These are phyloP conservation scores for Hyles euphorbiae DNA, from an alignment of 1,140 invertebrate species.

Conservation along the genomic window DNA sequence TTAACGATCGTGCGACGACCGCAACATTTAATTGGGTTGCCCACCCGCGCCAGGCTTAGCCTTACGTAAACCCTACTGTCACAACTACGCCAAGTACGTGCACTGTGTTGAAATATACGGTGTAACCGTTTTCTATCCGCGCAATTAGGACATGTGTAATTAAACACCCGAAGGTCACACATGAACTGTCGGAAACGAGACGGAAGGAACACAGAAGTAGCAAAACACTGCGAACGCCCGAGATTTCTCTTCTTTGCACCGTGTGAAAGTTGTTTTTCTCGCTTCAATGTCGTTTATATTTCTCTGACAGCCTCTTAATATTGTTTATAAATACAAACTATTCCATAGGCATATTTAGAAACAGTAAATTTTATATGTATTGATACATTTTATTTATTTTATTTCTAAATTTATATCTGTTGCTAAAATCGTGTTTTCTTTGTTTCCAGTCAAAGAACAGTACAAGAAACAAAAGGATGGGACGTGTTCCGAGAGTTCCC, in stretches of 20 bases:
- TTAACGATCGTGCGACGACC: too few relatives aligned
- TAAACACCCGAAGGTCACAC: conserved; percentile 29
- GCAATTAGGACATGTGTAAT: conserved; percentile 8
- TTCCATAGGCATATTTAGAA: conserved; percentile 18
- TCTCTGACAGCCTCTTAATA: too few relatives aligned
- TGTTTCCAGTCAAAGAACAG: conserved; percentile 84
- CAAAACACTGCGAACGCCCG: conserved; percentile 8
- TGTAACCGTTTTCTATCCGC: conserved; percentile 31
- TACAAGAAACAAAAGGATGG: conserved; percentile 95
- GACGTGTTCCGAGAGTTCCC: conserved; percentile 95
- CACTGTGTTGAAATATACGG: conserved; percentile 42
- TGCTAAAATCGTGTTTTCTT: too few relatives aligned
- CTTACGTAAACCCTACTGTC: conserved; percentile 65
- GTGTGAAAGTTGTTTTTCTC: conserved; percentile 65
- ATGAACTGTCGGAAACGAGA: conserved; percentile 18
- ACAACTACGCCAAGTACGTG: conserved; percentile 43
- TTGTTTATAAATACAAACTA: too few relatives aligned
- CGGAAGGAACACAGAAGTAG: conserved; percentile 31
- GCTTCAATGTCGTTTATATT: conserved; percentile 16
- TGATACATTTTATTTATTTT: too few relatives aligned
- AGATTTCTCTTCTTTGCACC: conserved; percentile 46
- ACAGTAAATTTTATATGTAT: too few relatives aligned
- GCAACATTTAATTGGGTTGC: conserved; percentile 45
- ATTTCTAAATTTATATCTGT: too few relatives aligned
- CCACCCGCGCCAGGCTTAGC: conserved; percentile 29